A percentile compares a stretch with the other conserved stretches of the same genome.
These are phyloP conservation scores for Brachionus rotundiformis DNA, from an alignment of 1,140 invertebrate genomes.

Conservation along the genomic window DNA sequence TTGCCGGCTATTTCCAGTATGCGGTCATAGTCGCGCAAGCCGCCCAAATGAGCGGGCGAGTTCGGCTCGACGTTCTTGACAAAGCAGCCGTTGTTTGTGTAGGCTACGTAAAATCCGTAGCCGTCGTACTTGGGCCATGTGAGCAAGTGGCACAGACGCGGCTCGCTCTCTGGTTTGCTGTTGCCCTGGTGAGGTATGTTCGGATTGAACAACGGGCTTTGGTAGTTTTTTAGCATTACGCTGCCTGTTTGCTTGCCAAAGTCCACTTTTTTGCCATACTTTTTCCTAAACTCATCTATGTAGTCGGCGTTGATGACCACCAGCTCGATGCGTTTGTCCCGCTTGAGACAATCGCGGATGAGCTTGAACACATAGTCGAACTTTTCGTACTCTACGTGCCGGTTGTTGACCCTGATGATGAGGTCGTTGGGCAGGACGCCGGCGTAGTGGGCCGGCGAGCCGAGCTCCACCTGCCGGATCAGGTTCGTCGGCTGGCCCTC, in stretches of 20 bases:
- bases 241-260: not conserved
- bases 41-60: constrained; percentile 16
- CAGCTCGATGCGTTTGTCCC: constrained; percentile 21
- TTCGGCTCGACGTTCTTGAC: constrained; percentile 46
- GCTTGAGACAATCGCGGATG: constrained; percentile 2
- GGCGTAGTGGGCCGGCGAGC: constrained; percentile 48
- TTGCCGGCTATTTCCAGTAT: constrained; percentile 40
- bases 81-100: constrained; percentile 16
- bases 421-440: constrained; percentile 36
- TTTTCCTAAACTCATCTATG: not conserved
- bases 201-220: constrained; percentile 21
- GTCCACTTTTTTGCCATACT: constrained; percentile 6
- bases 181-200: not conserved
- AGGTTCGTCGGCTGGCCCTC: not conserved
- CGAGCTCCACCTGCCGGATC: constrained; percentile 22
- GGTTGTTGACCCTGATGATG: constrained; percentile 15
- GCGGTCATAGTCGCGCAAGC: constrained; percentile 43
- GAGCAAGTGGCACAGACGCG: constrained; percentile 36
- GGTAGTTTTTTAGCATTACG: not conserved
- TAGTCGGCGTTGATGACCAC: constrained; percentile 16
- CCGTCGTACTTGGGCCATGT: constrained; percentile 42
- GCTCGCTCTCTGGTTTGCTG: not conserved
- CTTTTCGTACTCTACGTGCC: constrained; percentile 42
- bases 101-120: constrained; percentile 48
- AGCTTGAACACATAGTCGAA: constrained; percentile 42